Evolutionary conservation across 2,888 invertebrate genomes (phyloP), one percentile per base, ranked within the genome.

Genomic region (Rotaria magnacalcarata): DNA sequence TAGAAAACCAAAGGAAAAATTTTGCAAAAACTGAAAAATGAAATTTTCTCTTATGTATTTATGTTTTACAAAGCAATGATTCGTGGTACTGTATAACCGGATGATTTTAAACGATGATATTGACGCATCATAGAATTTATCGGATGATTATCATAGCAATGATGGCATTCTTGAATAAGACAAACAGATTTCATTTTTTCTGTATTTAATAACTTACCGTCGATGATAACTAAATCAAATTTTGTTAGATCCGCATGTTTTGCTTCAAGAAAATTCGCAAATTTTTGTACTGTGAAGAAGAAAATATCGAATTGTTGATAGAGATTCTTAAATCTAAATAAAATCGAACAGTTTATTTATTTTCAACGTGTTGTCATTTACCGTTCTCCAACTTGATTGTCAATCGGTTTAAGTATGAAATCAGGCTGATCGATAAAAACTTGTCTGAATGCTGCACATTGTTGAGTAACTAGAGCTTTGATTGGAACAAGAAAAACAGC

Each of bases 401-500:
- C 80, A 6, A 80, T 47, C 16, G 4, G 41, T 11, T 47, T 21
- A 24, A 80, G 47, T 24, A 80, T 80, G 4, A 24, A 47, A n/a
- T 80, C 80, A 47, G 80, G 47, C 24, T 80, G 41, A 80, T 80
- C 80, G n/a, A 47, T 43, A n/a, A 80, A 80, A 47, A 47, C 47
- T 47, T 80, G 47, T 47, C 6, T 1, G 19, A 80, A 80, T 47
- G 80, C 80, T 10, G 14, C 16, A 47, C 80, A 80, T 84, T 87
- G 87, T 85, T 87, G 87, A 16, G 85, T 50, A 19, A 87, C 54
- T 52, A 87, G 56, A 21, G 84, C 86, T 56, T 87, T 84, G 10
- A 87, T 85, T 56, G 85, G 85, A n/a, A 87, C 87, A n/a, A 87
- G 60, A 84, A 87, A 87, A 50, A 87, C 56, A 19, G 74, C 84